phyloP scores from a whole-genome alignment of 2,797 vertebrate species.

The Lithobates sylvaticus region DNA sequence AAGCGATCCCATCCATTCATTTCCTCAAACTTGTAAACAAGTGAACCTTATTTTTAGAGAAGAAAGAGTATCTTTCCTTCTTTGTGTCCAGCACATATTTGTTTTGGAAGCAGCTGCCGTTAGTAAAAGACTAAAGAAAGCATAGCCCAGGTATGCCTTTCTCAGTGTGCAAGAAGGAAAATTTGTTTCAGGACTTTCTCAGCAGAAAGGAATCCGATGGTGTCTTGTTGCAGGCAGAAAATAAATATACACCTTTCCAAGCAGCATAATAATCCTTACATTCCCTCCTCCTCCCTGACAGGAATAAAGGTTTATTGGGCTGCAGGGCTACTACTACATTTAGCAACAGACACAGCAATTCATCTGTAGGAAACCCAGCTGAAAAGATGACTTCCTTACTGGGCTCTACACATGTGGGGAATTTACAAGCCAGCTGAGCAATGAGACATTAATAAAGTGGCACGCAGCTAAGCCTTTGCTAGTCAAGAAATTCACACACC shows the following conservation, averaged over 20 bases:
- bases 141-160: conserved; percentile 30
- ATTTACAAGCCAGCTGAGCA: conserved; percentile 52
- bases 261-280: conserved; percentile 33
- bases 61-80: conserved; percentile 13
- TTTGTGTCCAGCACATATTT: conserved; percentile 4
- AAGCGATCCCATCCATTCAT: neutral
- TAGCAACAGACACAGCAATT: conserved; percentile 49
- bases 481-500: conserved; percentile 25
- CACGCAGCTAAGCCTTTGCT: conserved; percentile 6
- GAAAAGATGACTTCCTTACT: conserved; percentile 30
- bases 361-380: conserved; percentile 41
- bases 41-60: conserved; percentile 10
- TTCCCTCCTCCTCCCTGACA: conserved; percentile 3
- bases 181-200: conserved; percentile 28
- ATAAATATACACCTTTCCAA: conserved; percentile 47
- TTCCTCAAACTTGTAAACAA: neutral
- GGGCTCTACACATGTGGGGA: conserved; percentile 34
- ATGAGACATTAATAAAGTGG: conserved; percentile 36
- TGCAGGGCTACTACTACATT: conserved; percentile 47
- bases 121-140: neutral
- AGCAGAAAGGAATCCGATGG: conserved; percentile 54
- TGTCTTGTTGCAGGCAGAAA: conserved; percentile 35
- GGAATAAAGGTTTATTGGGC: conserved; percentile 52
- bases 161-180: conserved; percentile 19
- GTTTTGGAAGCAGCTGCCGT: conserved; percentile 23